Evolutionary conservation across 2,888 invertebrate genomes (phyloP), one percentile per base, ranked within the genome.

Genomic region (Pimpla rufipes): DNA sequence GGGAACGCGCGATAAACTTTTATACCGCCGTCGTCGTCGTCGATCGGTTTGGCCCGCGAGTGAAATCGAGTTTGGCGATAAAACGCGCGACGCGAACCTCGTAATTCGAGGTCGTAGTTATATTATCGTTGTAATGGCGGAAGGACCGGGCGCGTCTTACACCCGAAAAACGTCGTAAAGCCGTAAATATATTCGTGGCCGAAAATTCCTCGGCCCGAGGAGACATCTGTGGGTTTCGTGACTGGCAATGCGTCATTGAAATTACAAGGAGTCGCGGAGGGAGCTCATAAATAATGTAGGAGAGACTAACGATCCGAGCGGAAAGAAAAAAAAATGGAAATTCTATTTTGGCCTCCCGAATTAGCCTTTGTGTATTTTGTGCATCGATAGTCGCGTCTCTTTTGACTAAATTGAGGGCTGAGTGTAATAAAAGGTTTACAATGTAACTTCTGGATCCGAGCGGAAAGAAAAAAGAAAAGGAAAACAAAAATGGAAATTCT

Each of bases 1-100:
- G 37, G 11, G 37, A 52, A 64, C 16, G 52, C 47, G 40, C 79
- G 67, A 79, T 80, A 50, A 80, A 80, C 23, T 75, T 68, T 80
- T 79, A 66, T 55, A 79, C 57, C 21, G 37, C 3, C 35, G n/a
- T 29, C 37, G n/a, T 29, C 37, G 18, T 57, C 52, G 35, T 73
- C 64, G 50, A 57, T 62, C 79, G 79, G 23, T 1, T 70, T 23
- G 42, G 35, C 52, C 37, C 23, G n/a, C n/a, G 29, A 40, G n/a
- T 50, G 21, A 59, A 78, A 68, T 76, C 21, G 55, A 74, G 74
- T 50, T 62, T 16, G 16, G 11, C 21, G 18, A 47, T 47, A 50
- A 47, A 29, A 37, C 37, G 0, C 13, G 35, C n/a, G n/a, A n/a
- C n/a, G 29, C 47, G n/a, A 73, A 37, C 21, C 37, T 40, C 40